A percentile compares a stretch with the other conserved stretches of the same genome.
Evolutionary conservation across 2,797 vertebrate genomes (phyloP).

Genomic region (Neosilurus hyrtlii): DNA sequence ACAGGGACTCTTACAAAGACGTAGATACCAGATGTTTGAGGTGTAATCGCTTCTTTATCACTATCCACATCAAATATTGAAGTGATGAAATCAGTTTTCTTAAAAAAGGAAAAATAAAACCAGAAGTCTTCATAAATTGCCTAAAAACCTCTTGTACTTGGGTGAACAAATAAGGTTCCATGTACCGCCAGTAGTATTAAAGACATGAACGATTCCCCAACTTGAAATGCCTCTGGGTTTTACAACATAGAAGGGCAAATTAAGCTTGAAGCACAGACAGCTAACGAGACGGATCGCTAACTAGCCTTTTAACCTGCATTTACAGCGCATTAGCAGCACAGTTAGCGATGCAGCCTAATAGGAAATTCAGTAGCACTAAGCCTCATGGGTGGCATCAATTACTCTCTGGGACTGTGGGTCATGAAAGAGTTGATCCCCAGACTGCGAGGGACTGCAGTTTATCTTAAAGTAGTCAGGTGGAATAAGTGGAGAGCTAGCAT

Average conservation of each 20-base stretch:
- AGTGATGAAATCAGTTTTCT: slow-evolving; percentile 13
- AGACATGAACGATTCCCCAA: slow-evolving; percentile 12
- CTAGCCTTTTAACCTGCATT: slow-evolving; percentile 26
- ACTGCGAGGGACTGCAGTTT: slow-evolving; percentile 22
- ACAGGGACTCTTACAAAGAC: not conserved
- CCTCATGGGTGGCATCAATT: slow-evolving; percentile 28
- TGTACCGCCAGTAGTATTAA: not conserved
- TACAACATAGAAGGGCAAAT: slow-evolving; percentile 18
- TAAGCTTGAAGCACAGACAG: slow-evolving; percentile 31
- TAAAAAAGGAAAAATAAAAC: not conserved
- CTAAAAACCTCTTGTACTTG: slow-evolving; percentile 22
- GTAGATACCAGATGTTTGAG: slow-evolving; percentile 23
- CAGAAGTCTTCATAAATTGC: not conserved
- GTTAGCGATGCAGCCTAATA: not conserved
- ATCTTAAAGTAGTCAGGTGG: slow-evolving; percentile 35
- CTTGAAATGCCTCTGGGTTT: slow-evolving; percentile 17
- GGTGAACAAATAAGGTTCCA: slow-evolving; percentile 23
- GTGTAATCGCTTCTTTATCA: slow-evolving; percentile 2
- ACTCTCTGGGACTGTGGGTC: not conserved
- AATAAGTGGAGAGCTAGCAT: slow-evolving; percentile 25
- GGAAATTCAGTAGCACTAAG: not conserved
- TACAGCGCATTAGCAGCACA: slow-evolving; percentile 10
- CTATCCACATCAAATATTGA: slow-evolving; percentile 7
- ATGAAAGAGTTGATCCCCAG: slow-evolving; percentile 15
- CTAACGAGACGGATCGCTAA: slow-evolving; percentile 29